Percentiles rank a stretch among this genome's conserved stretches.
Conservation (phyloP, 2,797 vertebrate species). For the Dermochelys coriacea region DNA sequence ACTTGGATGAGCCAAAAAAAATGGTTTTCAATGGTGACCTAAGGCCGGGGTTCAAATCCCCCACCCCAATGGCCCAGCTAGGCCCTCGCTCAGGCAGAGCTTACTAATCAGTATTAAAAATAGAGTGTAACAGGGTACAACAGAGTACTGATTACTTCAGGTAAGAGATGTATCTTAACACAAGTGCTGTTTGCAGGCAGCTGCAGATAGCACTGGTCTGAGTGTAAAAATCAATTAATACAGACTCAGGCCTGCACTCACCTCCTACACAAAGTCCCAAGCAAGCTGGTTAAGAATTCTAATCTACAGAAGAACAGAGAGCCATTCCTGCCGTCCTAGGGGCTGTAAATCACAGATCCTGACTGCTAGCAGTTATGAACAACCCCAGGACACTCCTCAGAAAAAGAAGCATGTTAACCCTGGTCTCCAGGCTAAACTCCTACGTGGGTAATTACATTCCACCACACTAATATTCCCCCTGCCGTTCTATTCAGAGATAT, state of each 20-base stretch:
- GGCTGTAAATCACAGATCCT: background rate
- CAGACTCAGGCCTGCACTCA: background rate
- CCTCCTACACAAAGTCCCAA: background rate
- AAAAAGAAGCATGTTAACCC: rapidly evolving
- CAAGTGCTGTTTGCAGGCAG: background rate
- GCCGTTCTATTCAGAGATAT: background rate
- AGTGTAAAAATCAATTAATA: background rate
- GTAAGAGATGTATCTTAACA: background rate
- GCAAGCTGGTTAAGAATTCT: background rate
- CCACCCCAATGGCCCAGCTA: background rate
- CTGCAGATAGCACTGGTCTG: background rate
- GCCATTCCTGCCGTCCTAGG: background rate
- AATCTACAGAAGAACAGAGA: background rate
- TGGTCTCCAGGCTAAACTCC: rapidly evolving
- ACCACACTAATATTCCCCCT: background rate
- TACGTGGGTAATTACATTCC: background rate
- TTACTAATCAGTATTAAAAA: background rate
- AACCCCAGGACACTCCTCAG: background rate
- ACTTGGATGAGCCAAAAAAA: background rate
- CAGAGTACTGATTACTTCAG: background rate
- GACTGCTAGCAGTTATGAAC: too few relatives aligned
- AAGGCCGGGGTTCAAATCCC: background rate
- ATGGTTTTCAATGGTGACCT: background rate
- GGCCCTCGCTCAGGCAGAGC: background rate
- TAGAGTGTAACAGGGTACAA: background rate